phyloP scores from a whole-genome alignment of 2,797 vertebrate genomes.

The Squalus acanthias region DNA sequence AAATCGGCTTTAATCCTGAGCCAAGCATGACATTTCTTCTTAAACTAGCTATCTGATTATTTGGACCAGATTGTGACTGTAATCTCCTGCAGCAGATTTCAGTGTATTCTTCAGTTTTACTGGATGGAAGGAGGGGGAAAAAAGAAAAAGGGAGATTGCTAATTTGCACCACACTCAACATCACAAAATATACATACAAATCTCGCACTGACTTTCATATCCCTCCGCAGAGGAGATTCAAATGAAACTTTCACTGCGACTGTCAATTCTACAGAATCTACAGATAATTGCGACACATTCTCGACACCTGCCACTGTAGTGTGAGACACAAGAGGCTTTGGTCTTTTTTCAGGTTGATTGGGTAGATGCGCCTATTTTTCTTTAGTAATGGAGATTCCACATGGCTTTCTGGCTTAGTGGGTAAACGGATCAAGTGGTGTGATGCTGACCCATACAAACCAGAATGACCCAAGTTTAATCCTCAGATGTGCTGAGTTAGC shows the following conservation, averaged over 20 bases:
- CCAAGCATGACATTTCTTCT: too few species aligned
- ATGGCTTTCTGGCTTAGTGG: background rate
- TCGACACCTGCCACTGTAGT: too few species aligned
- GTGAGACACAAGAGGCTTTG: too few species aligned
- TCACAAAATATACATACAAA: background rate
- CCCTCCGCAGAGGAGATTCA: background rate
- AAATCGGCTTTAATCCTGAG: background rate
- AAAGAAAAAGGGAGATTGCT: background rate
- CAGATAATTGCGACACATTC: too few species aligned
- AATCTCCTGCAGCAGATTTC: background rate
- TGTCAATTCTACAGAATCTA: background rate
- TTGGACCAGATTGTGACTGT: background rate
- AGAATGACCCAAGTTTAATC: too few species aligned
- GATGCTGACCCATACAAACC: background rate
- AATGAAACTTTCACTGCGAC: background rate
- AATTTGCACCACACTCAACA: too few species aligned
- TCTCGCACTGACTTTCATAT: background rate
- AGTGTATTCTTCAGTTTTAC: background rate
- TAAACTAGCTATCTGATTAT: background rate
- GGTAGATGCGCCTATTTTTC: background rate
- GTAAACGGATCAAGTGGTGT: background rate
- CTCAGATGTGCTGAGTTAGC: too few species aligned
- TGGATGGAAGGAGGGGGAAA: background rate
- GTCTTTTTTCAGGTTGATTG: too few species aligned
- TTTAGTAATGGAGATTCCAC: background rate